Base-by-base conservation (phyloP, 2,113 vertebrate species). In the Rafetus swinhoei region DNA sequence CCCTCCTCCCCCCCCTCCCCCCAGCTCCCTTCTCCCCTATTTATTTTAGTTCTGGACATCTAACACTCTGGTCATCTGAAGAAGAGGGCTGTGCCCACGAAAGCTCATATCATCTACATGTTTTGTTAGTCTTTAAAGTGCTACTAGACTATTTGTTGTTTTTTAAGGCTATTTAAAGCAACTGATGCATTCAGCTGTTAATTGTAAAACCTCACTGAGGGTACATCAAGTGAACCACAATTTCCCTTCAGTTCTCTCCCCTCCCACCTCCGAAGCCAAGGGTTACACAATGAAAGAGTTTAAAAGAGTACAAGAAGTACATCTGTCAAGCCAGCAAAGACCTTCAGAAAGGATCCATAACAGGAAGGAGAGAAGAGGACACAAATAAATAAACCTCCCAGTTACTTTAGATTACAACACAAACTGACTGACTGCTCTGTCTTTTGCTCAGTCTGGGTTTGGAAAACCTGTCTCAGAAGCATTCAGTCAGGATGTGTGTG, bases 181-280 rank as follows among this genome's bases (percentile, higher is more conserved):
- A 90, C 79, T 91, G 95, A 93, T 93, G 97, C 93, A 83, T 97
- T 97, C 95, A 90, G 14, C 52, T 90, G 95, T 95, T 96, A 83
- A 95, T 96, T 97, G 93, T 92, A 76, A 96, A 93, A 52, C 95
- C 95, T 88, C 95, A 85, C 50, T 56, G 76, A 96, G 84, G 94
- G 86, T 90, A 87, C 92, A 95, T 94, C 93, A 79, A 95, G 94
- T 92, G 96, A 97, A 96, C 94, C 95, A 19, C 81, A 88, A 83
- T 7, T 87, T 95, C 90, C 91, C 91, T 87, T 85, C 87, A 35
- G 80, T 92, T 88, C 95, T 96, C 96, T 95, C 85, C 94, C 39
- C 39, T 39, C 88, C 86, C 65, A 53, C 13, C 53, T 13, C 50
- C 80, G 89, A 74, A 84, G 87, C 87, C 95, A 69, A 95, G 45